Evolutionary conservation across 2,888 invertebrate species (phyloP), one percentile per base, ranked within the genome.

Genomic region (Pyrochroa serraticornis): DNA sequence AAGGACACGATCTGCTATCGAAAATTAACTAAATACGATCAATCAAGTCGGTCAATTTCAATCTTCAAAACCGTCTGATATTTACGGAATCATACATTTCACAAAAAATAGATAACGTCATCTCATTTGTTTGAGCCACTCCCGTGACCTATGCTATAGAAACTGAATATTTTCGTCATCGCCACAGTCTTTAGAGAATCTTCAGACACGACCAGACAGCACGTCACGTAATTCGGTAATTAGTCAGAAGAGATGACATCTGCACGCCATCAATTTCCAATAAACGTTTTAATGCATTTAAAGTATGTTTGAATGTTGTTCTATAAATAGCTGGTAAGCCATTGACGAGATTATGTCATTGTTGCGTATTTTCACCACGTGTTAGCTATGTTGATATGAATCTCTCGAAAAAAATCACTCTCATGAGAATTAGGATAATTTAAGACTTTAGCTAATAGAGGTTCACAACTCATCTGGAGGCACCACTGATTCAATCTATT

Each of bases 101-200:
- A 22, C 22, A 51, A 37, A 44, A 51, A 51, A 43, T 41, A 7
- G 12, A 13, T 14, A 41, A 36, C 36, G 42, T 42, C 50, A 39
- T 41, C 47, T 37, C 13, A 41, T 41, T 49, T 42, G 36, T 51
- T 44, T 51, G 36, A 14, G 36, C 32, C 51, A 44, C 51, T 36
- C 51, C 51, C 44, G 32, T 51, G 51, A 44, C 44, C 51, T 46
- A 46, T 53, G 45, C 41, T n/a, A 12, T 39, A 38, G 46, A 13
- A 9, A 30, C 34, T 49, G 13, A 41, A 14, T 10, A 43, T 41
- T 50, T 34, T 32, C 41, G 31, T 36, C 39, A 41, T 39, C 34
- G 22, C 12, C 39, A 9, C 13, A 7, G 22, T 36, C 37, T 43
- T 35, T 35, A 51, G 43, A 42, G 42, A 33, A 35, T 42, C 22